phyloP scores from a whole-genome alignment of 2,797 vertebrate genomes.

The Ara ararauna region DNA sequence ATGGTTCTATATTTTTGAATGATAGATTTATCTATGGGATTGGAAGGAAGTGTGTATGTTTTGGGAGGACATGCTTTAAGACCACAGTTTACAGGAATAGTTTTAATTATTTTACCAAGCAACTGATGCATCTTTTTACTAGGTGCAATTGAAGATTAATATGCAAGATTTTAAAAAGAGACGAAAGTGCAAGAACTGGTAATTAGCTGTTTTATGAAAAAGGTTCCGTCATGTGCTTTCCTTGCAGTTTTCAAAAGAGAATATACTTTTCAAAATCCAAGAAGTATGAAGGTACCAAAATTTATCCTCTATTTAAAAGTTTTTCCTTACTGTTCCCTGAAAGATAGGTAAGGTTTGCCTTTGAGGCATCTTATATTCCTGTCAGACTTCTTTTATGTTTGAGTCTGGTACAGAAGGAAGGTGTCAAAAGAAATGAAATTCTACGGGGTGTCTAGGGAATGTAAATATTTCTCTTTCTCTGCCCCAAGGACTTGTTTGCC shows the following conservation, averaged over 20 bases:
- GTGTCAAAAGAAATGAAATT: conserved; percentile 91
- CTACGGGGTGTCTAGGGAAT: conserved; percentile 82
- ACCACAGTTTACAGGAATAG: neutral
- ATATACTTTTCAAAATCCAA: conserved; percentile 19
- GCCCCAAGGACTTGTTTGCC: conserved; percentile 87
- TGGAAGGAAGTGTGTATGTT: neutral
- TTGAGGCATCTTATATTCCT: conserved; percentile 85
- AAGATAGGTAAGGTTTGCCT: conserved; percentile 80
- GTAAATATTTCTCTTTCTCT: conserved; percentile 87
- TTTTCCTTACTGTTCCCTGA: conserved; percentile 61
- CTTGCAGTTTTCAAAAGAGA: neutral
- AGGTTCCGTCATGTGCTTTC: neutral
- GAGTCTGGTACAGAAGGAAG: conserved; percentile 83
- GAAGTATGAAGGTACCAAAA: neutral
- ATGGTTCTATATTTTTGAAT: neutral
- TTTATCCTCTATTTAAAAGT: neutral
- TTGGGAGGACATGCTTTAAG: neutral
- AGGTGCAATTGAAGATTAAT: neutral
- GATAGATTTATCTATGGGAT: neutral
- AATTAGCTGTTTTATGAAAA: neutral
- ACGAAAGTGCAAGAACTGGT: neutral
- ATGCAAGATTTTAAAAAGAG: neutral
- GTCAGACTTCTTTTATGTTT: conserved; percentile 84
- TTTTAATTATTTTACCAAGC: neutral
- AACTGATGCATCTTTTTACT: neutral